Percentiles rank a stretch among this genome's conserved stretches.
phyloP scores from a whole-genome alignment of 1,140 invertebrate genomes.

The Camponotus pennsylvanicus region DNA sequence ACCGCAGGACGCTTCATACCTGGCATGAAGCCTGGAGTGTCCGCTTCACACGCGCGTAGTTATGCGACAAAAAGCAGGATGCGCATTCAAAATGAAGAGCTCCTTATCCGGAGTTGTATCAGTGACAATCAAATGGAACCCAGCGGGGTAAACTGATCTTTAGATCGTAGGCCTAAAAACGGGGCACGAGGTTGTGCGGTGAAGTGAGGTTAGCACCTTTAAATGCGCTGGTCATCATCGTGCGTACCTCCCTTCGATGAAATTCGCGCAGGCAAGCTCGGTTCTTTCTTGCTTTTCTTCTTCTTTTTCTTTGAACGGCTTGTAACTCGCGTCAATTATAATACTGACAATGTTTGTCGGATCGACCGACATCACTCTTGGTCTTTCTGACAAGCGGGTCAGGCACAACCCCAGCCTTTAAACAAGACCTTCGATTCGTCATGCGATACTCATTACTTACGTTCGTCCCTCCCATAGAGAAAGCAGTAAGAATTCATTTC shows the following conservation, averaged over 20 bases:
- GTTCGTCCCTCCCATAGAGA: conserved; percentile 65
- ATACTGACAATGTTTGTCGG: conserved; percentile 83
- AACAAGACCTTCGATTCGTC: conserved; percentile 67
- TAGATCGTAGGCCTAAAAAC: conserved; percentile 74
- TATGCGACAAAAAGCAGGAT: conserved; percentile 58
- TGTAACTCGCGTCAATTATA: conserved; percentile 64
- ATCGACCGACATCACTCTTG: conserved; percentile 85
- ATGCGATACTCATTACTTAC: conserved; percentile 59
- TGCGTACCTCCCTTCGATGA: conserved; percentile 73
- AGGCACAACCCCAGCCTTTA: conserved; percentile 76
- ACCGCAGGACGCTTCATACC: conserved; percentile 69
- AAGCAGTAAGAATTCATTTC: conserved; percentile 69
- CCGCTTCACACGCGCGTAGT: conserved; percentile 49
- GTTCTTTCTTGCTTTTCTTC: conserved; percentile 31
- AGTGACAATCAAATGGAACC: conserved; percentile 81
- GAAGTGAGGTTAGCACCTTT: conserved; percentile 77
- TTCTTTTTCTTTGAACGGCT: conserved; percentile 40
- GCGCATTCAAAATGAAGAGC: conserved; percentile 50
- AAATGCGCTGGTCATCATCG: conserved; percentile 64
- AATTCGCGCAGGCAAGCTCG: conserved; percentile 60
- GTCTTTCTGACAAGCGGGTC: conserved; percentile 85
- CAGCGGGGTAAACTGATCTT: conserved; percentile 58
- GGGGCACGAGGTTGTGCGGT: conserved; percentile 76
- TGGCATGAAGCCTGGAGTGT: conserved; percentile 81
- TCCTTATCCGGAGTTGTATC: conserved; percentile 67